Evolutionary conservation across 2,113 vertebrate species (phyloP).

Genomic region (Anser cygnoides): DNA sequence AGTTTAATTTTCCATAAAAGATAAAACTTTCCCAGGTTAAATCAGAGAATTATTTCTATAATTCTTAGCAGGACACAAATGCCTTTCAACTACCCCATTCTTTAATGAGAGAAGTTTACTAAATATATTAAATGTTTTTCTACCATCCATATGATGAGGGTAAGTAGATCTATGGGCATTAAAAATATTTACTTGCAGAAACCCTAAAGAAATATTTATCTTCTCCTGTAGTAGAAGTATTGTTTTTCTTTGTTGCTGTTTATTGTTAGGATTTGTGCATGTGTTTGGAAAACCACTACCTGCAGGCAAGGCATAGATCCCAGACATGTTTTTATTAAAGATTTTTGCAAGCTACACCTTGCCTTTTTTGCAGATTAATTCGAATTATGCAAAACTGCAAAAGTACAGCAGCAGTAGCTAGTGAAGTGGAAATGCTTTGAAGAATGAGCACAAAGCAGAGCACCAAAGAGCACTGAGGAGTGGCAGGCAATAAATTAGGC

Average conservation of each 20-base stretch:
- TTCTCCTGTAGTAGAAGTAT: not conserved
- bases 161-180: not conserved
- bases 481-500: not conserved
- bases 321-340: not conserved
- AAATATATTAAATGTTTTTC: not conserved
- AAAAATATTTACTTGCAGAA: not conserved
- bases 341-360: not conserved
- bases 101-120: not conserved
- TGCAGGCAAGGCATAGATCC: not conserved
- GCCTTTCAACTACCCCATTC: not conserved
- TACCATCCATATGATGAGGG: not conserved
- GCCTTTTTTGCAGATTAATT: not conserved
- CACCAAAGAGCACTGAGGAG: not conserved
- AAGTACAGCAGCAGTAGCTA: not conserved
- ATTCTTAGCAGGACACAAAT: not conserved
- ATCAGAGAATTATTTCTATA: not conserved
- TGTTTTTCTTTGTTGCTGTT: not conserved
- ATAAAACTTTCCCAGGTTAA: not conserved
- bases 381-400: not conserved
- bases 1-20: not conserved
- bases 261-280: not conserved
- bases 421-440: not conserved
- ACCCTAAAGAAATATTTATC: not conserved
- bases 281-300: not conserved
- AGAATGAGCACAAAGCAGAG: not conserved